phyloP scores from a whole-genome alignment of 2,888 invertebrate genomes.

The Paralinhomoeus sp. region DNA sequence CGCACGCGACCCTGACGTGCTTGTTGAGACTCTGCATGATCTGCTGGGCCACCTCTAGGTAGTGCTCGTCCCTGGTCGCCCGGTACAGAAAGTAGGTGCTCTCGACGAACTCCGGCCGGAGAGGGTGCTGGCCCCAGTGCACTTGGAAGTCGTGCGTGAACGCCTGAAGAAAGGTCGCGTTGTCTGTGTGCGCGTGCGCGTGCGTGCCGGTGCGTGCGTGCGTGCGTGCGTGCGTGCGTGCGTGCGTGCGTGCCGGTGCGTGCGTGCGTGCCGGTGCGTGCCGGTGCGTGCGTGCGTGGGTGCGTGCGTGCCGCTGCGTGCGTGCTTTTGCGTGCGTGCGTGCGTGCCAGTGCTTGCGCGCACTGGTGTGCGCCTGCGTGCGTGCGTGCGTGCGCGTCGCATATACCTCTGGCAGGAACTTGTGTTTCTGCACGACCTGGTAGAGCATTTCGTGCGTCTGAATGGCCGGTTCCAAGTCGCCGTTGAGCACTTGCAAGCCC shows the following conservation, averaged over 20 bases:
- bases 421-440: constrained; percentile 89
- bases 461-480: constrained; percentile 87
- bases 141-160: constrained; percentile 94
- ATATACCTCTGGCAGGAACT: constrained; percentile 63
- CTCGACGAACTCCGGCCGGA: constrained; percentile 86
- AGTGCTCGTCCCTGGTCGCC: constrained; percentile 84
- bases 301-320: too few species aligned
- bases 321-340: too few species aligned
- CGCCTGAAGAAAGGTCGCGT: constrained; percentile 33
- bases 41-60: constrained; percentile 67
- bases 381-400: background rate
- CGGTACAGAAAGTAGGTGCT: too few species aligned
- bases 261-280: too few species aligned
- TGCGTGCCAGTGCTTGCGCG: too few species aligned
- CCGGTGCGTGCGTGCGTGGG: too few species aligned
- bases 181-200: too few species aligned
- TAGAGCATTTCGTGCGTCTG: constrained; percentile 97
- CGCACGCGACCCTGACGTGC: constrained; percentile 75
- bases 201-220: too few species aligned
- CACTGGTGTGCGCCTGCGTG: too few species aligned
- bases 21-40: constrained; percentile 67
- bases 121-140: constrained; percentile 91
- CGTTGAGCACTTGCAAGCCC: constrained; percentile 62
- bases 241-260: too few species aligned
- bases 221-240: too few species aligned